These are phyloP conservation scores for Dasyprocta punctata DNA, from an alignment of 2,113 vertebrate genomes.

Conservation along the genomic window DNA sequence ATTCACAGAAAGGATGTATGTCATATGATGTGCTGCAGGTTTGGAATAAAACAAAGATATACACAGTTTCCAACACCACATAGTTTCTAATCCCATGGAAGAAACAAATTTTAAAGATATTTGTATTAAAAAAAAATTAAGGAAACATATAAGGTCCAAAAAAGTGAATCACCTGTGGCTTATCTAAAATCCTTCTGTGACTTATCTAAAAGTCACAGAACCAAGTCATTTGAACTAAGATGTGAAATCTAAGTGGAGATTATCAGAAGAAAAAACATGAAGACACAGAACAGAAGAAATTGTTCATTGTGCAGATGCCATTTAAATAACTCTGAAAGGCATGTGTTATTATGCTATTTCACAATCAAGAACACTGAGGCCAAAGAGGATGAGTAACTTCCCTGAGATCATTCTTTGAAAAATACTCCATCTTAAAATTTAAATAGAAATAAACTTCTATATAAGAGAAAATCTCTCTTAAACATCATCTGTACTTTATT, in stretches of 20 bases:
- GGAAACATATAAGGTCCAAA: background rate
- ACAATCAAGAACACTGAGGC: background rate
- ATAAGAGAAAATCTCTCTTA: background rate
- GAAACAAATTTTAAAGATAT: background rate
- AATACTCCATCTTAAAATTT: background rate
- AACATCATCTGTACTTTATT: background rate
- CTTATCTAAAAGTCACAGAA: too few species aligned
- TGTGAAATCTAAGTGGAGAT: background rate
- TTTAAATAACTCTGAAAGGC: background rate
- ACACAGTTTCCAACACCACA: background rate
- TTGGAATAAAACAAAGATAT: background rate
- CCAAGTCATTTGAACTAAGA: background rate
- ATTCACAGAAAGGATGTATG: background rate
- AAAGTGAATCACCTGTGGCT: background rate
- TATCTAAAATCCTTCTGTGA: background rate
- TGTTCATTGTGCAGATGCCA: background rate
- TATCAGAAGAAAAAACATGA: background rate
- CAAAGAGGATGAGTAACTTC: background rate
- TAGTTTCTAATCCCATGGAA: background rate
- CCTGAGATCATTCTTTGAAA: background rate
- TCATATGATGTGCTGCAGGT: accelerated
- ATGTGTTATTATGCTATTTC: background rate
- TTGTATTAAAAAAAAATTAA: constrained; percentile 6
- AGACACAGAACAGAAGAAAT: background rate
- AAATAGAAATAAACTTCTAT: background rate